Evolutionary conservation across 2,113 vertebrate genomes (phyloP).

Genomic region (Noctilio leporinus): DNA sequence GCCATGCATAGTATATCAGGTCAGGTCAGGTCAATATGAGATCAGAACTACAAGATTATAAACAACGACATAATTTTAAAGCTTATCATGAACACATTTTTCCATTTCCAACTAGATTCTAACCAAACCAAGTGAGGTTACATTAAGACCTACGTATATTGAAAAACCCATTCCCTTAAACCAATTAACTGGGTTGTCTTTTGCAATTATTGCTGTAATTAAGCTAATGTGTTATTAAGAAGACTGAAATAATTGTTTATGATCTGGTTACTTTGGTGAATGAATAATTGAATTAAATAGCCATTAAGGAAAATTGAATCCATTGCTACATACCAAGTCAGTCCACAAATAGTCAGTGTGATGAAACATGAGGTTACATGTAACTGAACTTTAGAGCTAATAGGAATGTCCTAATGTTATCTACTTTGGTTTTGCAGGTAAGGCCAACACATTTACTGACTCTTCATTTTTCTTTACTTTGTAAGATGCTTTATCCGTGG

Average conservation of each 20-base stretch:
- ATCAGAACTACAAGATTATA: slow-evolving; percentile 35
- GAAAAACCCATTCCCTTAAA: slow-evolving; percentile 60
- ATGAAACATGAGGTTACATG: neutral
- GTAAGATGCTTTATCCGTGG: neutral
- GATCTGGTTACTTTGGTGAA: slow-evolving; percentile 57
- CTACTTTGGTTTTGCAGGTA: neutral
- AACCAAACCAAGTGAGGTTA: slow-evolving; percentile 59
- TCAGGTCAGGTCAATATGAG: slow-evolving; percentile 38
- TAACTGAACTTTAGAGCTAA: neutral
- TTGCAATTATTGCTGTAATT: slow-evolving; percentile 58
- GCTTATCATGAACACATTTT: slow-evolving; percentile 49
- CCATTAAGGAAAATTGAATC: slow-evolving; percentile 58
- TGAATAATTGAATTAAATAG: slow-evolving; percentile 62
- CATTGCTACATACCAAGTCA: slow-evolving; percentile 29
- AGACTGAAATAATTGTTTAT: slow-evolving; percentile 65
- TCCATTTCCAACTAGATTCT: slow-evolving; percentile 57
- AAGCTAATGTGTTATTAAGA: slow-evolving; percentile 69
- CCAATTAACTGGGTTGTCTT: slow-evolving; percentile 59
- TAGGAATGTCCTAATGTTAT: neutral
- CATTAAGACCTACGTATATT: slow-evolving; percentile 38
- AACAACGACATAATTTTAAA: slow-evolving; percentile 58
- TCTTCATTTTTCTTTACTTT: neutral
- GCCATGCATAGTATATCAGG: slow-evolving; percentile 43
- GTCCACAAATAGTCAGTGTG: neutral
- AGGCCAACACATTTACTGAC: neutral